Evolutionary conservation across 2,113 vertebrate species (phyloP).

Genomic region (Tretioscincus oriximinensis): DNA sequence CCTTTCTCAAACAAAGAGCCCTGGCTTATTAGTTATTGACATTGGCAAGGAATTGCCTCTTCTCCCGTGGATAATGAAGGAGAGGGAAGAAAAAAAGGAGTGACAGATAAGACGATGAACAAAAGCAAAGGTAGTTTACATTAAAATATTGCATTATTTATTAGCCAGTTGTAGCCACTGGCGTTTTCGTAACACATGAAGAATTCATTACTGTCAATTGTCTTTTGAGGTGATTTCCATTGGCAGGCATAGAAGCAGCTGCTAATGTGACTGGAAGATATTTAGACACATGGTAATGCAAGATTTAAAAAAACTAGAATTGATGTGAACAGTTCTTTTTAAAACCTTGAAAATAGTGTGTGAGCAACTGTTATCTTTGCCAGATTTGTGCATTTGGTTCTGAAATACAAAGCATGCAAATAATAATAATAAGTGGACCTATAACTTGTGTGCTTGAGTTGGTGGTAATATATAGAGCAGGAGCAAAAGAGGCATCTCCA

Average conservation of each 20-base stretch:
- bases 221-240: conserved; percentile 8
- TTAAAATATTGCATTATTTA: conserved; percentile 35
- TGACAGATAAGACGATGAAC: conserved; percentile 11
- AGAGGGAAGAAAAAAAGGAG: neutral
- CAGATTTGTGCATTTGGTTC: neutral
- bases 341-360: conserved; percentile 4
- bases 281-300: conserved; percentile 20
- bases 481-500: too few species aligned
- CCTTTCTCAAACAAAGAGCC: neutral
- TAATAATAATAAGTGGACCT: neutral
- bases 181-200: conserved; percentile 8
- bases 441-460: neutral
- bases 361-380: neutral
- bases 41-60: neutral
- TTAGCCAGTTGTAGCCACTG: conserved; percentile 25
- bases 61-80: neutral
- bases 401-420: conserved; percentile 1
- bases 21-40: neutral
- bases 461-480: neutral
- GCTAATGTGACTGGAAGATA: conserved; percentile 29
- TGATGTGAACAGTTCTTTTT: conserved; percentile 5
- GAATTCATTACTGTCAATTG: conserved; percentile 34
- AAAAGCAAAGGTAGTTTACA: conserved; percentile 14
- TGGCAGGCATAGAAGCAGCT: conserved; percentile 2
- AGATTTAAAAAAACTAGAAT: conserved; percentile 7